phyloP scores from a whole-genome alignment of 2,797 vertebrate species.

The Acanthurus lineatus region DNA sequence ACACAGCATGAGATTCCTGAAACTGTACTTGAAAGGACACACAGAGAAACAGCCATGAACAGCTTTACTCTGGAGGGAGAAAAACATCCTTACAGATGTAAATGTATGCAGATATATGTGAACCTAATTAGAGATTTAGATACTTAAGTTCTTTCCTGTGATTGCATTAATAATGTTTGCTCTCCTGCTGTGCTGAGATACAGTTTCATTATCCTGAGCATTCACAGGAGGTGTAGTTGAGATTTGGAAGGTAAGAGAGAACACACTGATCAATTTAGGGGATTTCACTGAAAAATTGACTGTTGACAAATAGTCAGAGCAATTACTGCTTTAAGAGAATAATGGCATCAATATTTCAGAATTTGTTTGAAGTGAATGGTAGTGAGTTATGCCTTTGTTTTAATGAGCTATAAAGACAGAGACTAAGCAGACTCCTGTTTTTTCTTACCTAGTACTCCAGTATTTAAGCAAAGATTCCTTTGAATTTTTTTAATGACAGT shows the following conservation, averaged over 20 bases:
- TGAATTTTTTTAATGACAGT: no score
- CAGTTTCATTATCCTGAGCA: conserved; percentile 35
- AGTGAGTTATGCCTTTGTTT: neutral
- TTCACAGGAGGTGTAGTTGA: conserved; percentile 55
- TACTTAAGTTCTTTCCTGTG: conserved; percentile 20
- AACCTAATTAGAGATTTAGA: conserved; percentile 56
- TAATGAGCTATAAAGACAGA: conserved; percentile 16
- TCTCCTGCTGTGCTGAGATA: conserved; percentile 44
- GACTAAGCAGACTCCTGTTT: no score
- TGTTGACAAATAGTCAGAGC: no score
- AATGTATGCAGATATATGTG: conserved; percentile 38
- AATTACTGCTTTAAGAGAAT: conserved; percentile 37
- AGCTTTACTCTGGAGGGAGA: neutral
- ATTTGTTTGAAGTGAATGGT: conserved; percentile 31
- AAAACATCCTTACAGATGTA: neutral
- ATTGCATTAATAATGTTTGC: conserved; percentile 48
- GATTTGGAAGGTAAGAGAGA: conserved; percentile 37
- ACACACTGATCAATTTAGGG: conserved; percentile 32
- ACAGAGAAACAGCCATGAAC: conserved; percentile 6
- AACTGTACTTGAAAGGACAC: no score
- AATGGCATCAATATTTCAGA: conserved; percentile 42
- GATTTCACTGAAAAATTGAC: no score
- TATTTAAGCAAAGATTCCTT: no score
- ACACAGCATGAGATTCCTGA: neutral
- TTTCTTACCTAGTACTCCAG: no score